Percentiles rank a stretch among this genome's conserved stretches.
These are phyloP conservation scores for Hirtodrosophila duncani DNA, from an alignment of 2,888 invertebrate genomes.

Conservation along the genomic window DNA sequence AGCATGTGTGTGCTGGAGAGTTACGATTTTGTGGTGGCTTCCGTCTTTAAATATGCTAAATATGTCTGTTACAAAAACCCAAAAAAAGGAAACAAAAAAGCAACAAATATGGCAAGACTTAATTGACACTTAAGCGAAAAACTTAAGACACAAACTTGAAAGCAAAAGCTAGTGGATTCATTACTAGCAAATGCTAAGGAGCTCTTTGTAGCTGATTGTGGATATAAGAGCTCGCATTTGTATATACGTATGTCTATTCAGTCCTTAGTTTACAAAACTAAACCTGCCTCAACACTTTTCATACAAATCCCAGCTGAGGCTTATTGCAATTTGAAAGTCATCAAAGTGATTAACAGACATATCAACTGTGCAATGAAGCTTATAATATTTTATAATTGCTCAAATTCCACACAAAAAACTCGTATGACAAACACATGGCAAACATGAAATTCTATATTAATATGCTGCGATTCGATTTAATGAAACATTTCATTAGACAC, in stretches of 20 bases:
- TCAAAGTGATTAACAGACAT: slow-evolving; percentile 9
- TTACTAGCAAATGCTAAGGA: slow-evolving; percentile 11
- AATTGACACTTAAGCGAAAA: slow-evolving; percentile 27
- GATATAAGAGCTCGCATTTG: neutral
- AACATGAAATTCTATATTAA: slow-evolving; percentile 58
- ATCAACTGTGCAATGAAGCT: slow-evolving; percentile 40
- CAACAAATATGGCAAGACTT: neutral
- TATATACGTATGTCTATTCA: too few species aligned
- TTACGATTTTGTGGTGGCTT: slow-evolving; percentile 37
- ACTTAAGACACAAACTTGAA: slow-evolving; percentile 43
- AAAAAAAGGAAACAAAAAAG: neutral
- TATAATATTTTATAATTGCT: slow-evolving; percentile 70
- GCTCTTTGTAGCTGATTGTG: slow-evolving; percentile 1
- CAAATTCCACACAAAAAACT: slow-evolving; percentile 49
- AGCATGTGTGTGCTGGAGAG: slow-evolving; percentile 52
- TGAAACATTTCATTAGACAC: slow-evolving; percentile 67
- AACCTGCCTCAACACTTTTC: too few species aligned
- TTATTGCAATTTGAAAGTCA: neutral
- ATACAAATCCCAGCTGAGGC: neutral
- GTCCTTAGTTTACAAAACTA: too few species aligned
- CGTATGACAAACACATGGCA: slow-evolving; percentile 9
- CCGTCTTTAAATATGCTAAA: slow-evolving; percentile 39
- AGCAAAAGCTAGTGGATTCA: neutral
- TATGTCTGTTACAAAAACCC: neutral
- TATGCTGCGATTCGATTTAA: slow-evolving; percentile 33